phyloP scores from a whole-genome alignment of 2,113 vertebrate genomes.

The Anas platyrhynchos region DNA sequence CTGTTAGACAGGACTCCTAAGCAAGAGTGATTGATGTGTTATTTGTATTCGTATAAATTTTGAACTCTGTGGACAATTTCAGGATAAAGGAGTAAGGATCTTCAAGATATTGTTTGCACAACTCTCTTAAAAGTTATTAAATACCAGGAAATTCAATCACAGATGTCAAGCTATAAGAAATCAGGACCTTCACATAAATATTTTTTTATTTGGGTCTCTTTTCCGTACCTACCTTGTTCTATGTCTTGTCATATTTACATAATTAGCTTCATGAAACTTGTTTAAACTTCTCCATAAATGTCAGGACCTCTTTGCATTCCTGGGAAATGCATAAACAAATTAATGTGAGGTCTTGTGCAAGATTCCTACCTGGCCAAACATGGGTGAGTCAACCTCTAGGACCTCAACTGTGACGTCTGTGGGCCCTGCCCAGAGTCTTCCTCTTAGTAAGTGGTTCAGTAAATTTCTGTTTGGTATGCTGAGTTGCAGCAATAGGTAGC shows the following conservation, averaged over 20 bases:
- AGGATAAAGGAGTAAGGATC: not conserved
- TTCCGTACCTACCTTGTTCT: not conserved
- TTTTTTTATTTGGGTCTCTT: not conserved
- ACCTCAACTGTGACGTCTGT: not conserved
- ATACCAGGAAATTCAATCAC: not conserved
- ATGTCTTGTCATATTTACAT: not conserved
- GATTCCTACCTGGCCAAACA: not conserved
- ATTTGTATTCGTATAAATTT: not conserved
- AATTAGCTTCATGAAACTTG: not conserved
- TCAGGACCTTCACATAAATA: not conserved
- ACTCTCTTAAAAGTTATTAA: not conserved
- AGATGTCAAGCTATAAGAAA: not conserved
- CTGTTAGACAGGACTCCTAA: not conserved
- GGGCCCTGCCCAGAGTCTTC: not conserved
- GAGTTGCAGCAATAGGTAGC: not conserved
- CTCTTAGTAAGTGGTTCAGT: not conserved
- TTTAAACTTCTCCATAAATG: not conserved
- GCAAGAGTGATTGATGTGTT: not conserved
- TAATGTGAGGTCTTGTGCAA: not conserved
- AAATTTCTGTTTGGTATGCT: not conserved
- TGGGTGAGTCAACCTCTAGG: not conserved
- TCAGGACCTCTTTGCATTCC: not conserved
- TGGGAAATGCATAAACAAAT: not conserved
- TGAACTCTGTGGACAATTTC: not conserved
- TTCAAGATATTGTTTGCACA: not conserved